These are phyloP conservation scores for Luperina nickerlii DNA, from an alignment of 2,888 invertebrate genomes.

Conservation along the genomic window DNA sequence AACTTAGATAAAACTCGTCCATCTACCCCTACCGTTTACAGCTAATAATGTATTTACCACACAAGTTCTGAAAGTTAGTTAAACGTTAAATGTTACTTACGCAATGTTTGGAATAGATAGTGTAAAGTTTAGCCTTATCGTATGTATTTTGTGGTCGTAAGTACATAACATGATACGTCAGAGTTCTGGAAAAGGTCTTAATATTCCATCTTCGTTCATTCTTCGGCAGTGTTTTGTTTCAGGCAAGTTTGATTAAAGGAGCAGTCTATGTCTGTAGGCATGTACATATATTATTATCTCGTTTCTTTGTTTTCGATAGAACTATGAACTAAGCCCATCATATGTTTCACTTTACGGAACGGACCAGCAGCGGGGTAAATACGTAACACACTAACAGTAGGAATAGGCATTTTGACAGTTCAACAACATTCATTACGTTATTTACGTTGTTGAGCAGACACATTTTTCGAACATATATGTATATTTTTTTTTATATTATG, in stretches of 20 bases:
- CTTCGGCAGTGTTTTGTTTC: constrained; percentile 36
- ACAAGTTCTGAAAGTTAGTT: constrained; percentile 35
- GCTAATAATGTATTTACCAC: constrained; percentile 22
- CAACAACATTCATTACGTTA: neutral
- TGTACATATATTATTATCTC: constrained; percentile 3
- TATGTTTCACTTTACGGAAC: neutral
- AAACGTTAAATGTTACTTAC: constrained; percentile 36
- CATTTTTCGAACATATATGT: neutral
- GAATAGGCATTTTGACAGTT: neutral
- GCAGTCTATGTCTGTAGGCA: neutral
- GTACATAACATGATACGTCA: constrained; percentile 32
- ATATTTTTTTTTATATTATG: no score
- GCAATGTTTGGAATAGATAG: constrained; percentile 48
- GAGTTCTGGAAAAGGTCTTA: constrained; percentile 25
- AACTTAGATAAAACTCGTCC: neutral
- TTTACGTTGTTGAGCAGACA: neutral
- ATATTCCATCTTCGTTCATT: constrained; percentile 29
- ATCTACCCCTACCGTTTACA: neutral
- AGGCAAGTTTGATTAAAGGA: constrained; percentile 48
- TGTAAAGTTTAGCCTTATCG: constrained; percentile 26
- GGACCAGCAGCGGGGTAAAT: neutral
- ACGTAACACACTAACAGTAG: neutral
- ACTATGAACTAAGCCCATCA: neutral
- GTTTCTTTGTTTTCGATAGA: neutral
- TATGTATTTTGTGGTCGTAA: constrained; percentile 34